Percentiles rank a stretch among this genome's conserved stretches.
These are phyloP conservation scores for Poecile montanus DNA, from an alignment of 2,797 vertebrate genomes.

Conservation along the genomic window DNA sequence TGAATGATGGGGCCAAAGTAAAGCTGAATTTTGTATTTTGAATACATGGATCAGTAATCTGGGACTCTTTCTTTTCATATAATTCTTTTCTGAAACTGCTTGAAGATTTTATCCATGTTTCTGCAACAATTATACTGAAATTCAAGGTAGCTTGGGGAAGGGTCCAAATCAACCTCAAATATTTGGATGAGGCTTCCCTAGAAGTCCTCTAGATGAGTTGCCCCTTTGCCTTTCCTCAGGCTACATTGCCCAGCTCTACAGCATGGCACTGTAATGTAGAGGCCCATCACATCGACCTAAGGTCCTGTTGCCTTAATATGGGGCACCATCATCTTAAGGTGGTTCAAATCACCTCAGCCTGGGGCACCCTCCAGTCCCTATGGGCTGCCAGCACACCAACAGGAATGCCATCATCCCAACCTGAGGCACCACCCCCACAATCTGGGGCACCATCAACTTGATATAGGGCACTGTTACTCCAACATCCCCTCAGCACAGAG, in stretches of 20 bases:
- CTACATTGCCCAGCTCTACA: rapidly evolving
- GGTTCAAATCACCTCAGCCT: background rate
- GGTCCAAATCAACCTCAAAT: background rate
- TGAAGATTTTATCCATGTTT: background rate
- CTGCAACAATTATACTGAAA: background rate
- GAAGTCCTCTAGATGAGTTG: background rate
- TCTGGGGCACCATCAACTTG: background rate
- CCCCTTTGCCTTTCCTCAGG: background rate
- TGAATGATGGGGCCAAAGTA: background rate
- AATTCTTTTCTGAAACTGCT: background rate
- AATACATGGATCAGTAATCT: background rate
- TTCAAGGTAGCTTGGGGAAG: background rate
- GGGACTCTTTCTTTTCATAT: background rate
- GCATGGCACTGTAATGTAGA: background rate
- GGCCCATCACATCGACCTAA: rapidly evolving
- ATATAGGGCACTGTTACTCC: too few relatives aligned
- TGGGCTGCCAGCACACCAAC: background rate
- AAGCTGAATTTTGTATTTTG: background rate
- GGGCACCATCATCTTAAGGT: background rate
- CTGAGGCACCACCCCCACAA: background rate
- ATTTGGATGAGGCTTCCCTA: background rate
- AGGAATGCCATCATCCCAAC: background rate
- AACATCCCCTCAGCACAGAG: too few relatives aligned
- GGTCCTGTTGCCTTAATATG: background rate
- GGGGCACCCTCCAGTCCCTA: background rate